These are phyloP conservation scores for Gavialis gangeticus DNA, from an alignment of 2,113 vertebrate species.

Conservation along the genomic window DNA sequence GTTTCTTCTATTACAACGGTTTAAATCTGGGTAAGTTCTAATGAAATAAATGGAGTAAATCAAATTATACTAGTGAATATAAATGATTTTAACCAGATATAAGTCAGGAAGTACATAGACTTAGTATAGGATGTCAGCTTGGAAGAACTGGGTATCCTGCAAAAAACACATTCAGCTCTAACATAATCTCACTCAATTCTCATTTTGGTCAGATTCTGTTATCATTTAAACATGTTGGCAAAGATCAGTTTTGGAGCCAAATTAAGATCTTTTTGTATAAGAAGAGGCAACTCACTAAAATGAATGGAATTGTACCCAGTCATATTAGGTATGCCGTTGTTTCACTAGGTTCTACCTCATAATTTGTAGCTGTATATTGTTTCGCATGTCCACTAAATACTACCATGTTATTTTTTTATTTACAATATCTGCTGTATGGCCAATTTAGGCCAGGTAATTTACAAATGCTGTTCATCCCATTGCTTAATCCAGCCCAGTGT, in stretches of 20 bases:
- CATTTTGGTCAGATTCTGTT: neutral
- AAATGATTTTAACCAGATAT: no score
- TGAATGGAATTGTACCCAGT: neutral
- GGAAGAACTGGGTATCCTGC: neutral
- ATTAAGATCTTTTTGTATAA: neutral
- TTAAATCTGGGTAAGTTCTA: neutral
- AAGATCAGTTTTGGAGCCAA: neutral
- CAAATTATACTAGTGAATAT: no score
- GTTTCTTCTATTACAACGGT: neutral
- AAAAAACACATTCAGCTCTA: neutral
- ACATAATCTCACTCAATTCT: neutral
- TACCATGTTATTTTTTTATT: neutral
- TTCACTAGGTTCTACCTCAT: neutral
- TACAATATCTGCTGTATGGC: rapidly evolving
- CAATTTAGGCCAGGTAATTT: neutral
- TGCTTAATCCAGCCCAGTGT: no score
- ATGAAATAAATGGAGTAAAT: neutral
- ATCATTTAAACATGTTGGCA: rapidly evolving
- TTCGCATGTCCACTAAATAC: rapidly evolving
- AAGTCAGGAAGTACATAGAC: no score
- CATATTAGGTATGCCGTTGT: neutral
- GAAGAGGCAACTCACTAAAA: neutral
- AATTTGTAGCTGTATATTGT: neutral
- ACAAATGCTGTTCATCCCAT: no score
- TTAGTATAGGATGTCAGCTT: neutral